phyloP scores from a whole-genome alignment of 92 coral and sea anemone species.

The Bergia sp. region DNA sequence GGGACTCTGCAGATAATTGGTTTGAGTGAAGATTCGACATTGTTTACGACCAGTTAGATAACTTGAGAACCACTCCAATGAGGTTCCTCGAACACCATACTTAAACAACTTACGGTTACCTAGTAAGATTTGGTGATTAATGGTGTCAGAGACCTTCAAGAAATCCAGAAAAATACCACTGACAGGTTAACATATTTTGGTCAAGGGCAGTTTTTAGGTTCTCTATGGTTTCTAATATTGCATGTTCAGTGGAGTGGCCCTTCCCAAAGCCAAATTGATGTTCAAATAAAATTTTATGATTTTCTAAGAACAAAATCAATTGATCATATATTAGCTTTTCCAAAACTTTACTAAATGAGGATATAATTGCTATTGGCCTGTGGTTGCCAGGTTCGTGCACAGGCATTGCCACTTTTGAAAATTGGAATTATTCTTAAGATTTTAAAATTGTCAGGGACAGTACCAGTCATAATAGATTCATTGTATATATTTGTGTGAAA shows the following conservation, averaged over 20 bases:
- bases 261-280: conserved; percentile 71
- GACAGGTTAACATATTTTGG: conserved; percentile 49
- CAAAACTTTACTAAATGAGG: conserved; percentile 48
- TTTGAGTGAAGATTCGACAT: too few species aligned
- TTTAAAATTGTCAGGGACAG: too few species aligned
- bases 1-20: too few species aligned
- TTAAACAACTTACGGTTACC: conserved; percentile 40
- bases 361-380: conserved; percentile 47
- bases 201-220: conserved; percentile 56
- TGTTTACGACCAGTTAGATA: conserved; percentile 13
- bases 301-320: conserved; percentile 28
- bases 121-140: conserved; percentile 48
- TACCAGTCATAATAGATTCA: too few species aligned
- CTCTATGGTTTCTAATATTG: conserved; percentile 59
- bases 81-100: conserved; percentile 65
- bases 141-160: conserved; percentile 70
- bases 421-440: neutral
- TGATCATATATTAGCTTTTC: conserved; percentile 61
- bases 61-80: conserved; percentile 55
- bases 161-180: conserved; percentile 64
- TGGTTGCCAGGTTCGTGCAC: too few species aligned
- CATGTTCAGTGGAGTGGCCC: conserved; percentile 54
- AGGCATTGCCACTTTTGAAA: conserved; percentile 48
- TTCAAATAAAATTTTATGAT: conserved; percentile 43
- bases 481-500: too few species aligned